Conservation (phyloP, 2,113 vertebrate species). For the Corythoichthys haematopterus region DNA sequence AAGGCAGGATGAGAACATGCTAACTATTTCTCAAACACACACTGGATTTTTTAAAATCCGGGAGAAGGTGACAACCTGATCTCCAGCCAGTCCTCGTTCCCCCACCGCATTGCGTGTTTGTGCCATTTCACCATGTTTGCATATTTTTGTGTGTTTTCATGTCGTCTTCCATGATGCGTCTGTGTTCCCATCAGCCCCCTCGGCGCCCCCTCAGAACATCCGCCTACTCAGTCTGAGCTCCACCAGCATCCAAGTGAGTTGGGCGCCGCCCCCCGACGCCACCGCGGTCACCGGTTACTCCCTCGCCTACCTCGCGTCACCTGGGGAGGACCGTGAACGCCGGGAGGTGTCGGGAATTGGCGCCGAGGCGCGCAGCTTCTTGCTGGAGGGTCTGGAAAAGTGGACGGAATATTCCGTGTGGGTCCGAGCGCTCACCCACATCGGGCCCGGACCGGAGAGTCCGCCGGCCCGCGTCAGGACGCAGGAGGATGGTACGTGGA, state of each 20-base stretch:
- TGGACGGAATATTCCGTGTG: slow-evolving; percentile 92
- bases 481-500: slow-evolving; percentile 87
- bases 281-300: slow-evolving; percentile 87
- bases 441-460: slow-evolving; percentile 88
- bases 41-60: background rate
- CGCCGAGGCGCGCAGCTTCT: slow-evolving; percentile 79
- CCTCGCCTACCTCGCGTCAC: slow-evolving; percentile 78
- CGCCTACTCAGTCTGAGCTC: slow-evolving; percentile 84
- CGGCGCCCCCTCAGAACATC: slow-evolving; percentile 88
- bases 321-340: slow-evolving; percentile 80
- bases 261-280: slow-evolving; percentile 83
- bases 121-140: slow-evolving; percentile 1
- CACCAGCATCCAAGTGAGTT: slow-evolving; percentile 91
- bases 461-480: slow-evolving; percentile 78
- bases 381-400: slow-evolving; percentile 89
- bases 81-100: background rate
- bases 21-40: background rate
- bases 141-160: background rate
- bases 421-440: slow-evolving; percentile 87
- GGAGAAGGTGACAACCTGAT: background rate
- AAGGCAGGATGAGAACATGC: background rate
- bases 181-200: slow-evolving; percentile 78
- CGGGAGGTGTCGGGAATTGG: slow-evolving; percentile 83
- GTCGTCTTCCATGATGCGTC: slow-evolving; percentile 64
- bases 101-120: background rate